Percentiles rank a stretch among this genome's conserved stretches.
phyloP scores from a whole-genome alignment of 2,113 vertebrate species.

The Cololabis saira region DNA sequence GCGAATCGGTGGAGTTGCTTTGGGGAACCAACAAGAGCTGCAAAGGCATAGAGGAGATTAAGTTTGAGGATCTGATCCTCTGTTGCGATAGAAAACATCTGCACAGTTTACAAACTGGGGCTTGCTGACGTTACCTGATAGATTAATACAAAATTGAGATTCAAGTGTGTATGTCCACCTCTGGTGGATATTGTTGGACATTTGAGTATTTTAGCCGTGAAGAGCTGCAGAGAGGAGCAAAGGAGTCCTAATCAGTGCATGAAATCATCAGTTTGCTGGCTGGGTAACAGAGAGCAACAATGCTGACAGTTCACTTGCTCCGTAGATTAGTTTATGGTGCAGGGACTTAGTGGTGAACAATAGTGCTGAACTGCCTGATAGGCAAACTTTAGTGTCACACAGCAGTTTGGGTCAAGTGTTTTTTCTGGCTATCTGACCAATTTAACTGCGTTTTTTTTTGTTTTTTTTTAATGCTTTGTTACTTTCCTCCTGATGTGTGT shows the following conservation, averaged over 20 bases:
- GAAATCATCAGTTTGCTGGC: conserved; percentile 33
- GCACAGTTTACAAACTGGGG: not conserved
- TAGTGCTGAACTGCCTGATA: conserved; percentile 57
- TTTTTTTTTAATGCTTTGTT: no score
- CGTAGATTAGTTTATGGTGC: conserved; percentile 47
- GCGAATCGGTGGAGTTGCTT: not conserved
- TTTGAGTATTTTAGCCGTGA: not conserved
- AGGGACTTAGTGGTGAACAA: conserved; percentile 72
- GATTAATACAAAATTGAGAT: not conserved
- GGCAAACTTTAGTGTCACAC: conserved; percentile 63
- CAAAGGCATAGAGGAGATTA: not conserved
- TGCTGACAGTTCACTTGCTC: conserved; percentile 72
- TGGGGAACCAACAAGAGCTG: not conserved
- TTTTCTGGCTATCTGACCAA: conserved; percentile 20
- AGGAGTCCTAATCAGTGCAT: not conserved
- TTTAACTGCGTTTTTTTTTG: conserved; percentile 11
- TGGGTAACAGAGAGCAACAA: conserved; percentile 44
- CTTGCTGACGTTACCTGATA: not conserved
- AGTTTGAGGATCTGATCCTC: not conserved
- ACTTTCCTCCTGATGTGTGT: no score
- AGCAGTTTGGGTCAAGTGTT: conserved; percentile 36
- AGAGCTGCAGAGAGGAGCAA: not conserved
- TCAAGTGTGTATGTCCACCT: not conserved
- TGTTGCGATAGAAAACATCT: not conserved
- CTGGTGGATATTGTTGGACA: not conserved